Conservation (phyloP, 1,140 invertebrate species). For the Orchestia grillus region DNA sequence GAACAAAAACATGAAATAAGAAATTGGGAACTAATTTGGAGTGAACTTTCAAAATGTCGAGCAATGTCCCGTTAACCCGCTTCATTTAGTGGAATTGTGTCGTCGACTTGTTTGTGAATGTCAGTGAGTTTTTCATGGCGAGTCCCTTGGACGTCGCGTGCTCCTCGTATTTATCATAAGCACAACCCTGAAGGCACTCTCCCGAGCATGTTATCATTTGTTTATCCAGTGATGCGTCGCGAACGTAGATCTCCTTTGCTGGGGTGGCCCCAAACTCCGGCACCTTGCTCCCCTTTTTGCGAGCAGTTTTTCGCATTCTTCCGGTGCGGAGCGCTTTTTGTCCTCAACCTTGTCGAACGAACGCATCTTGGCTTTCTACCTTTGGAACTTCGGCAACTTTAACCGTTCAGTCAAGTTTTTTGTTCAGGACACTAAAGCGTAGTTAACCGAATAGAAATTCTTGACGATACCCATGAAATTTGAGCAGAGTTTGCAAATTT, state of each 20-base stretch:
- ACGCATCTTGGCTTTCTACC: not conserved
- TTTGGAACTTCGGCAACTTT: not conserved
- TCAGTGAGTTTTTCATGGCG: not conserved
- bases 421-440: not conserved
- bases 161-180: not conserved
- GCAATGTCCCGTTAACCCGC: not conserved
- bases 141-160: not conserved
- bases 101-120: not conserved
- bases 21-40: not conserved
- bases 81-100: not conserved
- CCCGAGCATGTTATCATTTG: not conserved
- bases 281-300: not conserved
- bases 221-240: conserved; percentile 42
- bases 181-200: not conserved
- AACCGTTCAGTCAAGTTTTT: not conserved
- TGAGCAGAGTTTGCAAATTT: not conserved
- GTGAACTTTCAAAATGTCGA: not conserved
- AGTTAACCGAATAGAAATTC: not conserved
- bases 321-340: not conserved
- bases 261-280: not conserved
- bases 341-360: not conserved
- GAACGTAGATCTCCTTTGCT: not conserved
- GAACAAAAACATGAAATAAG: not conserved
- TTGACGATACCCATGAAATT: not conserved
- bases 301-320: conserved; percentile 8